These are phyloP conservation scores for Tiliacea aurago DNA, from an alignment of 2,888 invertebrate genomes.

Conservation along the genomic window DNA sequence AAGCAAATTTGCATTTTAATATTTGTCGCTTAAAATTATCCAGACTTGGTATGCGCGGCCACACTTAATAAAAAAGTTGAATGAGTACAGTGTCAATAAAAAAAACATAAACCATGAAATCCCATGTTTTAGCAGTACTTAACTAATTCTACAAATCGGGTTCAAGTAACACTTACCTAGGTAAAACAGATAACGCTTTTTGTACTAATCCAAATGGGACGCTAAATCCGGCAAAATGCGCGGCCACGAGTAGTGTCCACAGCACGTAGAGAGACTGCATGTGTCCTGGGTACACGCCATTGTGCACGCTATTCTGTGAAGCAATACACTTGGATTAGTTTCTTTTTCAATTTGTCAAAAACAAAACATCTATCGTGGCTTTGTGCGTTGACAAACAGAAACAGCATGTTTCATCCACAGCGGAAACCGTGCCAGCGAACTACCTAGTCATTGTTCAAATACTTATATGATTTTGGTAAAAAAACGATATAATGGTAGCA, in stretches of 20 bases:
- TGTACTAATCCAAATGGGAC: slow-evolving; percentile 96
- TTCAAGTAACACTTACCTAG: slow-evolving; percentile 91
- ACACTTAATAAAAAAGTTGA: not conserved
- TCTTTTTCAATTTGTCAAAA: not conserved
- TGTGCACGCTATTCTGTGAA: slow-evolving; percentile 97
- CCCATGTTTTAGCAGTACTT: not conserved
- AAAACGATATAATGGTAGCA: too few relatives aligned
- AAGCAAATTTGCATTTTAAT: not conserved
- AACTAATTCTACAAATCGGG: not conserved
- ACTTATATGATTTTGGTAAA: not conserved
- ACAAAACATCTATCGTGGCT: not conserved
- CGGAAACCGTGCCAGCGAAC: not conserved
- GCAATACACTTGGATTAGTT: slow-evolving; percentile 8
- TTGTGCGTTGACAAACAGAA: not conserved
- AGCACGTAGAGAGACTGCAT: slow-evolving; percentile 96
- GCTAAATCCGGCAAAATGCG: slow-evolving; percentile 95
- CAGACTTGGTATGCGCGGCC: not conserved
- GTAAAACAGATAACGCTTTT: slow-evolving; percentile 93
- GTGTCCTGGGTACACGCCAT: slow-evolving; percentile 99
- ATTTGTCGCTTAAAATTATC: not conserved
- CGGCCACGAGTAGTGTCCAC: slow-evolving; percentile 94
- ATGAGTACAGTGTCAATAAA: not conserved
- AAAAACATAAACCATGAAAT: not conserved
- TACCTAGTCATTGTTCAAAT: not conserved
- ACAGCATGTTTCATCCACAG: not conserved